phyloP scores from a whole-genome alignment of 2,113 vertebrate species.

The Cavia aperea region DNA sequence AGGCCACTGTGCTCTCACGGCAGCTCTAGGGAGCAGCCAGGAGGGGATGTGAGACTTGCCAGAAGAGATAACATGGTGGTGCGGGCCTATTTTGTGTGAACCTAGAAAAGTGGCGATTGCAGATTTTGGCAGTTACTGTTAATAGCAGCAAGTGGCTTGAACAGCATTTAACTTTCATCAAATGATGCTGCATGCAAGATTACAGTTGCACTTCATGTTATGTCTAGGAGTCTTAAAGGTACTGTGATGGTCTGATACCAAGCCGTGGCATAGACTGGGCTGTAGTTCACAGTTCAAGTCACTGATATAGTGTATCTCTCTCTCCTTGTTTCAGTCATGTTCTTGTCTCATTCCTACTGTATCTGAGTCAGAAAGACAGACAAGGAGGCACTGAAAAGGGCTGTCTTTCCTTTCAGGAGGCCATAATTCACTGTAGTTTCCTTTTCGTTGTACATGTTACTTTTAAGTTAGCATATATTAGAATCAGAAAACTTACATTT shows the following conservation, averaged over 20 bases:
- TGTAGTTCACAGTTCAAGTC: neutral
- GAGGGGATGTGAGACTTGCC: neutral
- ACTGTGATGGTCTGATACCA: conserved; percentile 26
- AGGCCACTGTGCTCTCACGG: neutral
- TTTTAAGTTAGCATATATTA: neutral
- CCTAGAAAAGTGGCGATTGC: neutral
- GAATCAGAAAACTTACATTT: neutral
- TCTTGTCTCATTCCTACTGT: neutral
- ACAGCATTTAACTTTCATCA: neutral
- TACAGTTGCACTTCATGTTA: neutral
- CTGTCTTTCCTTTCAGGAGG: neutral
- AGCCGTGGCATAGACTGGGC: neutral
- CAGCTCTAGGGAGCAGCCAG: neutral
- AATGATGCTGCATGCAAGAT: neutral
- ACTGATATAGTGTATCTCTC: neutral
- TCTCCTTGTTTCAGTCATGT: neutral
- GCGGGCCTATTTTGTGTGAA: neutral
- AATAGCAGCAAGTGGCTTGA: neutral
- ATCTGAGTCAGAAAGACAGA: neutral
- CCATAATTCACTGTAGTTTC: neutral
- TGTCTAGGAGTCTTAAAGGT: conserved; percentile 1
- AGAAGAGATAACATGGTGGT: neutral
- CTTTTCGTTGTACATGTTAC: neutral
- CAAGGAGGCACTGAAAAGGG: neutral
- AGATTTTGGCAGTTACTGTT: neutral